Conservation (phyloP, 1,140 invertebrate genomes). For the Pomacea maculata region DNA sequence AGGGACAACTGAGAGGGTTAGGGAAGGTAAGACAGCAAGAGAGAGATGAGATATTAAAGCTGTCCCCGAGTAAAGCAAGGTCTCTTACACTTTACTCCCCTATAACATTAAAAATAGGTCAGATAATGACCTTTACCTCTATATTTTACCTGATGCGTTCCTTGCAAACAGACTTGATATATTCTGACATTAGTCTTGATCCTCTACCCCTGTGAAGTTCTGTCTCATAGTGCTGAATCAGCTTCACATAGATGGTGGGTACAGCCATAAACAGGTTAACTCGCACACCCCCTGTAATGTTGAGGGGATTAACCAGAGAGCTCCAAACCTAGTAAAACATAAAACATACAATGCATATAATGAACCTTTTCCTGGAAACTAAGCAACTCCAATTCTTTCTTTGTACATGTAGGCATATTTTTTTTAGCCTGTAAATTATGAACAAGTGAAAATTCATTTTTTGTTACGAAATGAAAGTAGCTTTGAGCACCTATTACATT, state of each 20-base stretch:
- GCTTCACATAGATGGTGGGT: constrained; percentile 86
- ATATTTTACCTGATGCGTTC: constrained; percentile 72
- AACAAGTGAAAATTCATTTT: neutral
- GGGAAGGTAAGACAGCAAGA: too few relatives aligned
- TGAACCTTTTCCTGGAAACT: neutral
- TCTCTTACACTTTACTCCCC: too few relatives aligned
- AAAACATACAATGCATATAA: too few relatives aligned
- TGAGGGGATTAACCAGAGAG: constrained; percentile 70
- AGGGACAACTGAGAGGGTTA: too few relatives aligned
- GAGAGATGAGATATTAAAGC: too few relatives aligned
- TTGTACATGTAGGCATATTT: too few relatives aligned
- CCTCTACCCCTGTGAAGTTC: constrained; percentile 21
- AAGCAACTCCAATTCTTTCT: neutral
- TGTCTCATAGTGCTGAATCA: constrained; percentile 78
- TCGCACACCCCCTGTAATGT: constrained; percentile 39
- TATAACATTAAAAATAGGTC: too few relatives aligned
- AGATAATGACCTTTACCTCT: neutral
- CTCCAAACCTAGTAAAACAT: constrained; percentile 74
- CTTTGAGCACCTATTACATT: too few relatives aligned
- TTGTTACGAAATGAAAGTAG: too few relatives aligned
- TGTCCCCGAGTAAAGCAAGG: too few relatives aligned
- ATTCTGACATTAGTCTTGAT: constrained; percentile 58
- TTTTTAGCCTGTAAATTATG: neutral
- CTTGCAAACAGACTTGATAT: constrained; percentile 71
- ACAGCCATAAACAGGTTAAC: constrained; percentile 88